Conservation (phyloP, 1,140 invertebrate genomes). For the Tenebrio molitor region DNA sequence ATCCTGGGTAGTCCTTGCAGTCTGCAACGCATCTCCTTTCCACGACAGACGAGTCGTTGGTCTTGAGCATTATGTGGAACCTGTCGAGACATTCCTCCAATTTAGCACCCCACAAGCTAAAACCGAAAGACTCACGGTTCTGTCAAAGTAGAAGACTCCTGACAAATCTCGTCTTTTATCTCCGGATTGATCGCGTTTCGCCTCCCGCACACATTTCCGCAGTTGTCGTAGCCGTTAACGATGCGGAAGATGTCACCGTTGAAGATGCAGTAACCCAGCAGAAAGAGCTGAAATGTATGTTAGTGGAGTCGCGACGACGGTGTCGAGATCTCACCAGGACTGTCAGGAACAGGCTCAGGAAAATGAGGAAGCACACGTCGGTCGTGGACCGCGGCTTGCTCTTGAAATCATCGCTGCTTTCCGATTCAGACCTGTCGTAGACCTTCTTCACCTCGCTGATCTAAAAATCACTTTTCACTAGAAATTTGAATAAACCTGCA, state of each 20-base stretch:
- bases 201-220: slow-evolving; percentile 77
- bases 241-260: slow-evolving; percentile 73
- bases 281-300: slow-evolving; percentile 66
- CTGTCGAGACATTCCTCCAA: too few species aligned
- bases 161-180: slow-evolving; percentile 59
- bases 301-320: not conserved
- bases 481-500: not conserved
- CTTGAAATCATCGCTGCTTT: slow-evolving; percentile 41
- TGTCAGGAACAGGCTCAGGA: slow-evolving; percentile 69
- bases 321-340: slow-evolving; percentile 71
- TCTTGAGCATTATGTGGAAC: slow-evolving; percentile 48
- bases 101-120: too few species aligned
- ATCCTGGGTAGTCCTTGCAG: slow-evolving; percentile 65
- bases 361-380: slow-evolving; percentile 71
- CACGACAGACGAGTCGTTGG: slow-evolving; percentile 54
- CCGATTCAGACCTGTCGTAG: slow-evolving; percentile 20
- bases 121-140: slow-evolving; percentile 66
- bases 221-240: slow-evolving; percentile 77
- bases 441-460: not conserved
- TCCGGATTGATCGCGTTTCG: slow-evolving; percentile 57
- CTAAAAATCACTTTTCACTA: slow-evolving; percentile 6
- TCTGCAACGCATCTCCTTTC: slow-evolving; percentile 68
- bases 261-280: slow-evolving; percentile 68
- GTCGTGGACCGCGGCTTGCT: slow-evolving; percentile 69
- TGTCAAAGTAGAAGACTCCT: slow-evolving; percentile 68